Conservation (phyloP, 2,797 vertebrate genomes). For the Rallus crepitans region DNA sequence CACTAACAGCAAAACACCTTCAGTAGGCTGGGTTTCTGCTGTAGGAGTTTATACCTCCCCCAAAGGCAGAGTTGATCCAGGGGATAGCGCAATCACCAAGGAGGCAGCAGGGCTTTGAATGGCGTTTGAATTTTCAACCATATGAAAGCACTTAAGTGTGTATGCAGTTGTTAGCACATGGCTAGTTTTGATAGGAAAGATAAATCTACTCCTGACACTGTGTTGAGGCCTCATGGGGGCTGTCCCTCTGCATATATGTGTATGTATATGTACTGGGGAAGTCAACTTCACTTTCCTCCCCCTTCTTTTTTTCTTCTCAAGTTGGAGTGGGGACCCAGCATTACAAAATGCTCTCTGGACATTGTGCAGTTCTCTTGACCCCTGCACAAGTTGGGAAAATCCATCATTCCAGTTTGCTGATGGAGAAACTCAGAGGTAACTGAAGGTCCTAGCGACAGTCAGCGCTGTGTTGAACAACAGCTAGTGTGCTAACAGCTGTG, state of each 20-base stretch:
- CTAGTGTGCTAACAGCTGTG: fast-evolving
- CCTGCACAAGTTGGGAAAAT: fast-evolving
- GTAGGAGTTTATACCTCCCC: neutral
- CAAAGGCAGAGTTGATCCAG: neutral
- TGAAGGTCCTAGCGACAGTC: neutral
- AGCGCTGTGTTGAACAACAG: fast-evolving
- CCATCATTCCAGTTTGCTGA: neutral
- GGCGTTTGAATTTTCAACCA: neutral
- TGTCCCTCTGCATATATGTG: neutral
- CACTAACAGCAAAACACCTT: neutral
- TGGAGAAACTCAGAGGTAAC: neutral
- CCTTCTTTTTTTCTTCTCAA: neutral
- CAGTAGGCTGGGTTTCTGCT: neutral
- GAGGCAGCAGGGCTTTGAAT: neutral
- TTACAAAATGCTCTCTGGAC: neutral
- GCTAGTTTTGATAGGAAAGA: constrained; percentile 20
- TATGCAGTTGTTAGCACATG: neutral
- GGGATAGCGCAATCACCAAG: neutral
- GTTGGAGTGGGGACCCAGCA: neutral
- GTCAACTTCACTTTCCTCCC: neutral
- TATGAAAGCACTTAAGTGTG: constrained; percentile 21
- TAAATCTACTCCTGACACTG: neutral
- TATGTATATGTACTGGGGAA: neutral
- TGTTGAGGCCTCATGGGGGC: neutral
- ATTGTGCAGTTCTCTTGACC: neutral